phyloP scores from a whole-genome alignment of 2,888 invertebrate genomes.

The Napeogenes sylphis region DNA sequence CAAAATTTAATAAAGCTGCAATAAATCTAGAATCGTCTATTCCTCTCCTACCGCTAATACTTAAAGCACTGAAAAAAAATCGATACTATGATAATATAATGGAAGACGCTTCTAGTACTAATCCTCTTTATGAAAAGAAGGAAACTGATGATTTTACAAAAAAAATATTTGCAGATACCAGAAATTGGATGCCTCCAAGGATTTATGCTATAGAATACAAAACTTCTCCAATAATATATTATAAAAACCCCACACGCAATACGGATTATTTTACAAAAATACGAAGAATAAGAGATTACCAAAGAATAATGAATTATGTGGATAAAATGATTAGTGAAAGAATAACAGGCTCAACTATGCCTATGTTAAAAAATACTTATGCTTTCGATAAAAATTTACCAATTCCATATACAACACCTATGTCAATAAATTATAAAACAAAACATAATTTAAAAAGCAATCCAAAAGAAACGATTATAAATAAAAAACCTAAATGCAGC shows the following conservation, averaged over 20 bases:
- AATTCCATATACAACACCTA: constrained; percentile 20
- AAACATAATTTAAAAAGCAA: not conserved
- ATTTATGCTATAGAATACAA: constrained; percentile 51
- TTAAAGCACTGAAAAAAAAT: constrained; percentile 57
- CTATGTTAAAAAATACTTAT: constrained; percentile 34
- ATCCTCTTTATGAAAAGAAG: constrained; percentile 35
- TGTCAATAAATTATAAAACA: constrained; percentile 3
- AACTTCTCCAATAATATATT: constrained; percentile 47
- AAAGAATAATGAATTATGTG: constrained; percentile 57
- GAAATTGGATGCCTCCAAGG: constrained; percentile 49
- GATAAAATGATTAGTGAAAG: constrained; percentile 60
- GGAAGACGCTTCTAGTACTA: constrained; percentile 46
- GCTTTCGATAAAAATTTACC: constrained; percentile 27
- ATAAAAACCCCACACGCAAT: constrained; percentile 48
- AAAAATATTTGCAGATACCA: constrained; percentile 44
- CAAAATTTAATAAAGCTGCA: constrained; percentile 43
- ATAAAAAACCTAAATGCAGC: constrained; percentile 37
- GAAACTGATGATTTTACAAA: constrained; percentile 42
- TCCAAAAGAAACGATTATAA: constrained; percentile 10
- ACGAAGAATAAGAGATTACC: constrained; percentile 57
- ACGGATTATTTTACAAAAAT: constrained; percentile 60
- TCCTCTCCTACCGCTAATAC: constrained; percentile 52
- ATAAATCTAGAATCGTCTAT: constrained; percentile 46
- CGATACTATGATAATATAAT: constrained; percentile 47
- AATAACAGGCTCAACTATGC: constrained; percentile 39